phyloP scores from a whole-genome alignment of 1,140 invertebrate genomes.

The Orius insidiosus region DNA sequence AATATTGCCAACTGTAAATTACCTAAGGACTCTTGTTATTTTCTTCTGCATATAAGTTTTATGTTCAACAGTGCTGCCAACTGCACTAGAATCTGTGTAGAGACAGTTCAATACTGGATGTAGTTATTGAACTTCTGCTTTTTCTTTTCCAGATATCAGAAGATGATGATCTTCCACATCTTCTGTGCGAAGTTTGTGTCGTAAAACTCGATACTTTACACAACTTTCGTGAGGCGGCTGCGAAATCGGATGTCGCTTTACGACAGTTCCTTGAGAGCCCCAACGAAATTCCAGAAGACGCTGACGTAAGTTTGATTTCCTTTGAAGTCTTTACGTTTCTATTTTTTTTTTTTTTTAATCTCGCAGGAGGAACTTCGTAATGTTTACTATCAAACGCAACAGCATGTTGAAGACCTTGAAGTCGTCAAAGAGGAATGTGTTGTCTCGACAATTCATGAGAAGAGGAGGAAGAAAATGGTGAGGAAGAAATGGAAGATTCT shows the following conservation, averaged over 20 bases:
- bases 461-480: slow-evolving; percentile 3
- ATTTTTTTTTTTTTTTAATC: too few relatives aligned
- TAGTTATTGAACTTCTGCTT: not conserved
- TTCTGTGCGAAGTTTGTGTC: slow-evolving; percentile 31
- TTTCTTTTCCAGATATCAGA: slow-evolving; percentile 25
- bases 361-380: too few relatives aligned
- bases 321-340: too few relatives aligned
- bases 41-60: not conserved
- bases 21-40: slow-evolving; percentile 3
- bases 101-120: not conserved
- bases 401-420: slow-evolving; percentile 8
- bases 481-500: slow-evolving; percentile 5
- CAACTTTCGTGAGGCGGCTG: slow-evolving; percentile 31
- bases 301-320: slow-evolving; percentile 17
- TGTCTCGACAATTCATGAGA: not conserved
- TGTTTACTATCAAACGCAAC: too few relatives aligned
- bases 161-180: slow-evolving; percentile 30
- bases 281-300: slow-evolving; percentile 23
- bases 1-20: too few relatives aligned
- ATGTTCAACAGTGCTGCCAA: slow-evolving; percentile 1
- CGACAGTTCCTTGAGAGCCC: slow-evolving; percentile 33
- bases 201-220: slow-evolving; percentile 31
- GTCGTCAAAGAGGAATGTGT: not conserved
- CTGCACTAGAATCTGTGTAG: not conserved
- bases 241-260: slow-evolving; percentile 32